Evolutionary conservation across 1,140 invertebrate genomes (phyloP).

Genomic region (Drosophila obscura): DNA sequence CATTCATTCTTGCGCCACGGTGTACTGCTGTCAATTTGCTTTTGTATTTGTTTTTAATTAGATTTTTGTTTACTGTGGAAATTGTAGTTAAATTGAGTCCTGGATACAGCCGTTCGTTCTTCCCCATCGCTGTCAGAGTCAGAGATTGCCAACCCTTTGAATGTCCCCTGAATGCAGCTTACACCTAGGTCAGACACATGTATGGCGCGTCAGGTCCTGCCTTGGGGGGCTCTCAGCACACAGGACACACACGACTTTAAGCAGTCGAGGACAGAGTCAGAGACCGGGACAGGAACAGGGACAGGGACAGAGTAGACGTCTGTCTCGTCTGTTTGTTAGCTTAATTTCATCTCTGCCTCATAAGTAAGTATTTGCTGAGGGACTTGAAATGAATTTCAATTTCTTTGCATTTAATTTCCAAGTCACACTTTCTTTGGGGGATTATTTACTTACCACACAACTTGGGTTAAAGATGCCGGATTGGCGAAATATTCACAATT

Average conservation of each 20-base stretch:
- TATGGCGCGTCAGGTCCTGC: conserved; percentile 45
- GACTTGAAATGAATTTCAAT: conserved; percentile 66
- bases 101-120: conserved; percentile 12
- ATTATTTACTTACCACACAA: conserved; percentile 88
- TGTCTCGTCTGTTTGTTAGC: background rate
- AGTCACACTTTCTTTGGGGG: no score
- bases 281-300: background rate
- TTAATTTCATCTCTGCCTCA: conserved; percentile 20
- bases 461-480: conserved; percentile 89
- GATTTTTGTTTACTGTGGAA: conserved; percentile 73
- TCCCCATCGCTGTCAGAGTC: background rate
- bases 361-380: conserved; percentile 35
- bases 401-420: conserved; percentile 40
- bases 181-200: conserved; percentile 43
- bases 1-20: background rate
- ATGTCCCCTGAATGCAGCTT: background rate
- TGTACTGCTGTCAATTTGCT: conserved; percentile 47
- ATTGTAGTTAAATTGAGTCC: conserved; percentile 73
- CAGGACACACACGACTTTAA: no score
- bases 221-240: conserved; percentile 4
- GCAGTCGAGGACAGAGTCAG: no score
- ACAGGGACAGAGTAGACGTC: background rate
- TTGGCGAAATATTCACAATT: conserved; percentile 93
- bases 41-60: conserved; percentile 81
- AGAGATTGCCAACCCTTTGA: no score